Evolutionary conservation across 2,888 invertebrate species (phyloP).

Genomic region (Clistopyga incitator): DNA sequence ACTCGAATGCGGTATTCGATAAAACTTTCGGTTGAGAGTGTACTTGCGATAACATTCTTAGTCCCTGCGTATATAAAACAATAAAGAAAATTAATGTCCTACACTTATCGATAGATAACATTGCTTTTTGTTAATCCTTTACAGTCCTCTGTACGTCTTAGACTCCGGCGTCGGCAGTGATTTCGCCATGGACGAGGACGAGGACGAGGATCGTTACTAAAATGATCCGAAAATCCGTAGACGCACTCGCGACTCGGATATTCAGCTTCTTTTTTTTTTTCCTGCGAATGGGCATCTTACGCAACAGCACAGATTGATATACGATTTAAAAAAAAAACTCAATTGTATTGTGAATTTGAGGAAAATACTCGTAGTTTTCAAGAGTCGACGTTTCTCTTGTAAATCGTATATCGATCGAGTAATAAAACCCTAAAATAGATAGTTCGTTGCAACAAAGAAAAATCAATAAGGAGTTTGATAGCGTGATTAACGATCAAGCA

Average conservation of each 20-base stretch:
- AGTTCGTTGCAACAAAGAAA: neutral
- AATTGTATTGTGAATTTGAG: neutral
- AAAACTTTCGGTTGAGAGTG: no score
- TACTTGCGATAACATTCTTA: no score
- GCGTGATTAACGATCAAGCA: neutral
- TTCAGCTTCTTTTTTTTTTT: constrained; percentile 11
- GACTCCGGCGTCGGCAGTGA: constrained; percentile 92
- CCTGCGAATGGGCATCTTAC: neutral
- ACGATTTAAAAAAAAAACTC: constrained; percentile 4
- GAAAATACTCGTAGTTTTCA: neutral
- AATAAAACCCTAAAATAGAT: constrained; percentile 7
- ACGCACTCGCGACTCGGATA: neutral
- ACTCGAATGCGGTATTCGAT: no score
- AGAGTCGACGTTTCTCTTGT: neutral
- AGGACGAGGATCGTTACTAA: constrained; percentile 78
- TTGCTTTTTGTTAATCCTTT: constrained; percentile 67
- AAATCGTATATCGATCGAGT: neutral
- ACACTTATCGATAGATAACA: neutral
- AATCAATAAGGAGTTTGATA: constrained; percentile 9
- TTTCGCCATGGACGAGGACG: constrained; percentile 95
- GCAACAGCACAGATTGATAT: neutral
- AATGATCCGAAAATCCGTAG: constrained; percentile 24
- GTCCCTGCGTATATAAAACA: neutral
- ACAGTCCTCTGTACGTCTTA: constrained; percentile 91
- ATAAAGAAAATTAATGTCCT: neutral